phyloP scores from a whole-genome alignment of 2,888 invertebrate genomes.

The Iphiclides podalirius region DNA sequence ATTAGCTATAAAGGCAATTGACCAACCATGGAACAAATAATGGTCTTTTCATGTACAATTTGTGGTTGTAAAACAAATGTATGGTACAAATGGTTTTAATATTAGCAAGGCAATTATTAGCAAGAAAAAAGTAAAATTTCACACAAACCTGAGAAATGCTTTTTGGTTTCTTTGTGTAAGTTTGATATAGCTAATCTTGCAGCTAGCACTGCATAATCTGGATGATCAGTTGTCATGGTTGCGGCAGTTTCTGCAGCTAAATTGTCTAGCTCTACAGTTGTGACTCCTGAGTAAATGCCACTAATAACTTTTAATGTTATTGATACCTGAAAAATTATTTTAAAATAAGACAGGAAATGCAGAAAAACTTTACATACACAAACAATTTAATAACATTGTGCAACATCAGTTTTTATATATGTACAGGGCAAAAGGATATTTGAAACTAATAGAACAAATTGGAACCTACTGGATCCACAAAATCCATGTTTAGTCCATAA shows the following conservation, averaged over 20 bases:
- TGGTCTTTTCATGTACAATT: no score
- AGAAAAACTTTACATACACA: slow-evolving; percentile 1
- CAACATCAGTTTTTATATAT: no score
- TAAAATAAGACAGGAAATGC: no score
- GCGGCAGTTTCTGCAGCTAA: slow-evolving; percentile 99
- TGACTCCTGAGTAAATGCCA: slow-evolving; percentile 97
- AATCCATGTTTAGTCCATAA: slow-evolving; percentile 97
- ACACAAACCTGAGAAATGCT: slow-evolving; percentile 89
- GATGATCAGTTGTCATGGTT: slow-evolving; percentile 97
- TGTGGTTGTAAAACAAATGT: no score
- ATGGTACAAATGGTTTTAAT: no score
- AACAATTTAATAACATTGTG: slow-evolving; percentile 2
- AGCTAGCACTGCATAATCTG: slow-evolving; percentile 95
- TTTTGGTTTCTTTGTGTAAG: slow-evolving; percentile 98
- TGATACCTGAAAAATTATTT: slow-evolving; percentile 78
- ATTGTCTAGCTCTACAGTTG: slow-evolving; percentile 97
- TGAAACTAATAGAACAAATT: no score
- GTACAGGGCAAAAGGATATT: no score
- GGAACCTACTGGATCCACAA: slow-evolving; percentile 95
- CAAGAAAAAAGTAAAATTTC: neutral
- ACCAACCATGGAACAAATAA: no score
- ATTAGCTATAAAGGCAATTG: no score
- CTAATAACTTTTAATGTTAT: slow-evolving; percentile 95
- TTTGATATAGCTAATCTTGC: slow-evolving; percentile 97
- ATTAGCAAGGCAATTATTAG: neutral